Percentiles rank a stretch among this genome's conserved stretches.
Evolutionary conservation across 2,797 vertebrate genomes (phyloP).

Genomic region (Smutsia gigantea): DNA sequence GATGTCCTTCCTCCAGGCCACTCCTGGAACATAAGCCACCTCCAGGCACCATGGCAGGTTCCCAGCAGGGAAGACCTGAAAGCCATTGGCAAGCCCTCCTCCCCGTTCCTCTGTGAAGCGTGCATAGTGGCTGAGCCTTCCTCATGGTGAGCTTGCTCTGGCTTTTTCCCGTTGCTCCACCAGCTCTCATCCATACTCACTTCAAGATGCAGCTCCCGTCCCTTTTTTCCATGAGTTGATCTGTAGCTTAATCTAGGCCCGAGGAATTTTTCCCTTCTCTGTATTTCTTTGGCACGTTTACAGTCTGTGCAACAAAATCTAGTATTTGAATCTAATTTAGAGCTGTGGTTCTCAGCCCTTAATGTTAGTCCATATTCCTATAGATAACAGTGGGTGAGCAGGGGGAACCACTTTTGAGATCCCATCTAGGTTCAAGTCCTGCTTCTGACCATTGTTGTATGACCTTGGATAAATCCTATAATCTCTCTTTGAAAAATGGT

Average conservation of each 20-base stretch:
- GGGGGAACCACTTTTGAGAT: background rate
- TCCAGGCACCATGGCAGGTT: background rate
- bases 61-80: background rate
- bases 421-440: background rate
- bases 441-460: background rate
- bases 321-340: background rate
- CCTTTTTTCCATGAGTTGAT: background rate
- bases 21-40: background rate
- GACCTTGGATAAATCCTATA: background rate
- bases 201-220: background rate
- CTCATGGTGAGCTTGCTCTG: background rate
- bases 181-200: background rate
- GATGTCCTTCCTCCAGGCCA: background rate
- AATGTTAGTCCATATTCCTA: background rate
- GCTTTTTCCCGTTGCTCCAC: background rate
- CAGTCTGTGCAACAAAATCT: background rate
- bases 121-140: background rate
- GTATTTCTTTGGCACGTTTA: background rate
- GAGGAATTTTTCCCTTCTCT: background rate
- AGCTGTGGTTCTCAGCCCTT: background rate
- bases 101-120: no score
- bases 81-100: background rate
- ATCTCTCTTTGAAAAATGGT: background rate
- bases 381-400: background rate
- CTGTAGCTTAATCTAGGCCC: background rate